Conservation (phyloP, 2,113 vertebrate genomes). For the Tragelaphus buxtoni region DNA sequence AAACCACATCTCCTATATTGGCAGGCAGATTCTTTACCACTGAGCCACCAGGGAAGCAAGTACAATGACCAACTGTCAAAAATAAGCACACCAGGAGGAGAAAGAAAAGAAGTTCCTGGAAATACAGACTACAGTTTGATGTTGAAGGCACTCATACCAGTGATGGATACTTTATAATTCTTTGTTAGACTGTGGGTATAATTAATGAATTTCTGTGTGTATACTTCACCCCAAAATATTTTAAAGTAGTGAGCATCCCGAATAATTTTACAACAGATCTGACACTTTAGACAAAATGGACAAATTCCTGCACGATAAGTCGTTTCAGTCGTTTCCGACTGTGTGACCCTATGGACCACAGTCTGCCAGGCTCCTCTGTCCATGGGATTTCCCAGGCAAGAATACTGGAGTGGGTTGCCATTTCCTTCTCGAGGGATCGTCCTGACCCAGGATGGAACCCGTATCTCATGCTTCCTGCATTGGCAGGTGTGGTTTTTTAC, state of each 20-base stretch:
- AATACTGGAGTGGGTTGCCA: neutral
- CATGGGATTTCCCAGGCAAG: neutral
- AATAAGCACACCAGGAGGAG: neutral
- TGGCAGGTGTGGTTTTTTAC: neutral
- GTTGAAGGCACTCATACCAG: neutral
- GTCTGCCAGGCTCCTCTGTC: neutral
- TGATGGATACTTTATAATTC: neutral
- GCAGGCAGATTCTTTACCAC: neutral
- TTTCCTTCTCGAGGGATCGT: neutral
- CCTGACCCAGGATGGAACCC: neutral
- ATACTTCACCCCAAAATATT: neutral
- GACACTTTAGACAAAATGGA: neutral
- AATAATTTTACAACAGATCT: neutral
- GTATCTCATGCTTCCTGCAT: neutral
- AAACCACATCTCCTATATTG: neutral
- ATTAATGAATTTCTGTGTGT: neutral
- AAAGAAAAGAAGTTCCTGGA: neutral
- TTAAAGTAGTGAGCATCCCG: neutral
- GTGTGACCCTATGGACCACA: neutral
- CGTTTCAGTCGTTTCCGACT: rapidly evolving
- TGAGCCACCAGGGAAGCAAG: neutral
- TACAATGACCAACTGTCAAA: neutral
- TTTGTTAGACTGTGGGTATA: neutral
- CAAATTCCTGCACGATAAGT: neutral
- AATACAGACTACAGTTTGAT: neutral